These are phyloP conservation scores for Philereme vetulata DNA, from an alignment of 2,888 invertebrate species.

Conservation along the genomic window DNA sequence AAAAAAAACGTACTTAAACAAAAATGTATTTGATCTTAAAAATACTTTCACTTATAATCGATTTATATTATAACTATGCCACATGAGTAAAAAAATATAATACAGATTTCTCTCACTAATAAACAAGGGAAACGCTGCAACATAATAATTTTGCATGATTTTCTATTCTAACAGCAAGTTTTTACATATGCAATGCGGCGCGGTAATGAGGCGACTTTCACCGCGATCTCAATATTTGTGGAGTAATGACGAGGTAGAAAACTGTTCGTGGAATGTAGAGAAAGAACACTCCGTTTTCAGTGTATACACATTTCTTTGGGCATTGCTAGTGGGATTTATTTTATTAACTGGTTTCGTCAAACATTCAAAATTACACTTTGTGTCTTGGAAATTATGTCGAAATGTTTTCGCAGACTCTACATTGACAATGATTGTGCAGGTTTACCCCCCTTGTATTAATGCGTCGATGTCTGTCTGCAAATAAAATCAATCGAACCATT, in stretches of 20 bases:
- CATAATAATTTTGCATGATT: conserved; percentile 36
- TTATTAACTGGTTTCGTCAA: no score
- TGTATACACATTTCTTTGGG: background rate
- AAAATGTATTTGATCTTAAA: no score
- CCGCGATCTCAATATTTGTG: conserved; percentile 54
- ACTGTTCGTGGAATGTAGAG: conserved; percentile 31
- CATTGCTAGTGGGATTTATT: background rate
- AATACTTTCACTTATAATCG: background rate
- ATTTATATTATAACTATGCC: background rate
- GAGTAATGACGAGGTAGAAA: conserved; percentile 51
- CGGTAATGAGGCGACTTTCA: conserved; percentile 52
- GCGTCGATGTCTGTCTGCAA: conserved; percentile 56
- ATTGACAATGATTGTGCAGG: conserved; percentile 58
- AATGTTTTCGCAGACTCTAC: conserved; percentile 49
- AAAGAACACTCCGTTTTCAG: conserved; percentile 17
- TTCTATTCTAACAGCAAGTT: conserved; percentile 40
- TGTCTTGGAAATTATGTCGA: background rate
- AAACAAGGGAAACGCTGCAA: conserved; percentile 31
- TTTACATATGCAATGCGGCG: conserved; percentile 33
- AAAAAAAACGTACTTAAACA: no score
- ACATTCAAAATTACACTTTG: background rate
- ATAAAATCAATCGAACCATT: conserved; percentile 50
- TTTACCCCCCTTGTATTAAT: conserved; percentile 57
- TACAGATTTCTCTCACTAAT: conserved; percentile 31
- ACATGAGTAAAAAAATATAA: conserved; percentile 5